Conservation (phyloP, 2,888 invertebrate genomes). For the Melanostoma mellinum region DNA sequence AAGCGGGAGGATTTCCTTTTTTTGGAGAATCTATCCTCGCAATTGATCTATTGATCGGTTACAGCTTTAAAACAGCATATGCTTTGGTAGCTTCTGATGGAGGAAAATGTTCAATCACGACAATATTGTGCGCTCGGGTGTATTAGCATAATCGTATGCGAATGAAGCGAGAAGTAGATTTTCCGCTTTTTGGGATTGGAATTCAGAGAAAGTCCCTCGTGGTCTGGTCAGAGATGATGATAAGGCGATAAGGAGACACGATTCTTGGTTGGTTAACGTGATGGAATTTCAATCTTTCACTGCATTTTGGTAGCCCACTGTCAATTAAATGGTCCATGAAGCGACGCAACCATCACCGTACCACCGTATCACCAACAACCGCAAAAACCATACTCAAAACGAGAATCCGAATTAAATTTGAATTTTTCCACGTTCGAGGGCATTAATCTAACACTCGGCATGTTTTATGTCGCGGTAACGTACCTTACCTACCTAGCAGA, state of each 20-base stretch:
- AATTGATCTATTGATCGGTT: constrained; percentile 71
- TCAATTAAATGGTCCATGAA: constrained; percentile 56
- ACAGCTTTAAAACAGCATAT: constrained; percentile 36
- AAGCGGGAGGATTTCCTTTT: constrained; percentile 54
- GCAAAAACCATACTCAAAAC: constrained; percentile 53
- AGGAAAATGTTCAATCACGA: constrained; percentile 73
- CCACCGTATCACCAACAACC: constrained; percentile 15
- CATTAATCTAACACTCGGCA: constrained; percentile 61
- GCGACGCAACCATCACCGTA: not conserved
- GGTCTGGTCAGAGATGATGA: constrained; percentile 36
- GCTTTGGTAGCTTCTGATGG: constrained; percentile 25
- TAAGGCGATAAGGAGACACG: constrained; percentile 56
- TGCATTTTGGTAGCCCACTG: constrained; percentile 2
- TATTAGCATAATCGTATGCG: constrained; percentile 65
- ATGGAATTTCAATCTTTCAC: constrained; percentile 27
- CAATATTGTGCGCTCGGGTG: constrained; percentile 65
- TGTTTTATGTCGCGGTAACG: constrained; percentile 50
- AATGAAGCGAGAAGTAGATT: constrained; percentile 54
- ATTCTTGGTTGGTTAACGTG: constrained; percentile 38
- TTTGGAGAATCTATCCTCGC: constrained; percentile 42
- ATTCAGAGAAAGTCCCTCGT: constrained; percentile 54
- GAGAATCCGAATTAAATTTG: constrained; percentile 64
- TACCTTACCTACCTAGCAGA: not conserved
- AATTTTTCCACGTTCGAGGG: constrained; percentile 56
- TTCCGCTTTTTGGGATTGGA: constrained; percentile 55